Evolutionary conservation across 1,140 invertebrate genomes (phyloP).

Genomic region (Sinonovacula constricta): DNA sequence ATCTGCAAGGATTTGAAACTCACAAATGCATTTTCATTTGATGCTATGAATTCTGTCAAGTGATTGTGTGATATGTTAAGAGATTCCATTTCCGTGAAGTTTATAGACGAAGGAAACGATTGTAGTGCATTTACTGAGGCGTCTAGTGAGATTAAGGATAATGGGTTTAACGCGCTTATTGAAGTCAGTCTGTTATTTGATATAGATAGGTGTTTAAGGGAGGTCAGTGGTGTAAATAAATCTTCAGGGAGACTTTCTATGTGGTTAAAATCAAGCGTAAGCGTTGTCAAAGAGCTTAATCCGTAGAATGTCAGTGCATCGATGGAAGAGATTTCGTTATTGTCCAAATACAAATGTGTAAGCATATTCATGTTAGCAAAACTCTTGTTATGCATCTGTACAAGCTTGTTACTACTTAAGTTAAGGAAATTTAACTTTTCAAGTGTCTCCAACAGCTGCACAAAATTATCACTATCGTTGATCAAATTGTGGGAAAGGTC

Average conservation of each 20-base stretch:
- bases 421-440: neutral
- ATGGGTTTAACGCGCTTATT: neutral
- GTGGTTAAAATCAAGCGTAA: constrained; percentile 8
- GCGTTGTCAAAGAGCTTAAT: neutral
- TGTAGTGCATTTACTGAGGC: constrained; percentile 2
- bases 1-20: neutral
- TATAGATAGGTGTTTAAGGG: constrained; percentile 1
- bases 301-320: constrained; percentile 7
- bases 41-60: constrained; percentile 10
- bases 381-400: neutral
- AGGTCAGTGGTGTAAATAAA: neutral
- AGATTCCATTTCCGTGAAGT: constrained; percentile 18
- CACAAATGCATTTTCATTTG: constrained; percentile 21
- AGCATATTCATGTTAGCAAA: neutral
- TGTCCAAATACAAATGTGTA: neutral
- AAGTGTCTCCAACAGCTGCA: neutral
- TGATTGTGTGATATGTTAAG: constrained; percentile 29
- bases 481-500: constrained; percentile 18
- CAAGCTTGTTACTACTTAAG: constrained; percentile 7
- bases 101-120: constrained; percentile 14
- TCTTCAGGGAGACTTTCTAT: neutral
- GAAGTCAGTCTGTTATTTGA: neutral
- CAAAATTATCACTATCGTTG: neutral
- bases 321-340: neutral
- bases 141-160: neutral